These are phyloP conservation scores for Euspilapteryx auroguttella DNA, from an alignment of 2,888 invertebrate species.

Conservation along the genomic window DNA sequence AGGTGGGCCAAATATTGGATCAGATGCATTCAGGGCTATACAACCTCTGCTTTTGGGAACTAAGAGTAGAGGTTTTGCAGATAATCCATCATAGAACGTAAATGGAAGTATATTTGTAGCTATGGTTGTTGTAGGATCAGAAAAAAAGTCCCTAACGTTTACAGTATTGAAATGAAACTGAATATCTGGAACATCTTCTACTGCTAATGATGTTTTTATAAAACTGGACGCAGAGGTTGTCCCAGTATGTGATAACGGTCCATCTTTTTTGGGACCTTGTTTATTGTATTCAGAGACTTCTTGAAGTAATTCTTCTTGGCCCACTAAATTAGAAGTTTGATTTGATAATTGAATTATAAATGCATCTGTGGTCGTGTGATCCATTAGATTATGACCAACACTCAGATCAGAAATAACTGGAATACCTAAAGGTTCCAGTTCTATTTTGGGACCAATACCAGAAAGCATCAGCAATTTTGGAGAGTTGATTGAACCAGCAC, in stretches of 20 bases:
- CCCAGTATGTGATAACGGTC: conserved; percentile 57
- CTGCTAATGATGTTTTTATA: conserved; percentile 54
- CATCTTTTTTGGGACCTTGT: conserved; percentile 31
- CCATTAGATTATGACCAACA: conserved; percentile 75
- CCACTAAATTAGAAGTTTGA: conserved; percentile 47
- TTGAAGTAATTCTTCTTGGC: conserved; percentile 25
- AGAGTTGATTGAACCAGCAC: conserved; percentile 63
- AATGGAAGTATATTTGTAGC: conserved; percentile 55
- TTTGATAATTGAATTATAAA: conserved; percentile 47
- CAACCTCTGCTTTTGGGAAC: conserved; percentile 66
- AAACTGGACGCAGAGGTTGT: conserved; percentile 62
- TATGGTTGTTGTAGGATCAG: conserved; percentile 54
- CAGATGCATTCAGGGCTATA: conserved; percentile 63
- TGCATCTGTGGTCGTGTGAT: conserved; percentile 70
- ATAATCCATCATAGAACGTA: conserved; percentile 64
- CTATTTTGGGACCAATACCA: conserved; percentile 65
- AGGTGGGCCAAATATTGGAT: conserved; percentile 74
- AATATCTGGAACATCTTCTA: conserved; percentile 61
- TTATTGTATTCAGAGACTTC: conserved; percentile 43
- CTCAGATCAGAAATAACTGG: conserved; percentile 64
- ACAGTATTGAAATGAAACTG: conserved; percentile 67
- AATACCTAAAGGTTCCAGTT: conserved; percentile 50
- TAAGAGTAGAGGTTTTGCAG: conserved; percentile 64
- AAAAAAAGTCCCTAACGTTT: conserved; percentile 57
- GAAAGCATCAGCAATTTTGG: conserved; percentile 67